Percentiles rank a stretch among this genome's conserved stretches.
phyloP scores from a whole-genome alignment of 2,797 vertebrate genomes.

The Luscinia luscinia region DNA sequence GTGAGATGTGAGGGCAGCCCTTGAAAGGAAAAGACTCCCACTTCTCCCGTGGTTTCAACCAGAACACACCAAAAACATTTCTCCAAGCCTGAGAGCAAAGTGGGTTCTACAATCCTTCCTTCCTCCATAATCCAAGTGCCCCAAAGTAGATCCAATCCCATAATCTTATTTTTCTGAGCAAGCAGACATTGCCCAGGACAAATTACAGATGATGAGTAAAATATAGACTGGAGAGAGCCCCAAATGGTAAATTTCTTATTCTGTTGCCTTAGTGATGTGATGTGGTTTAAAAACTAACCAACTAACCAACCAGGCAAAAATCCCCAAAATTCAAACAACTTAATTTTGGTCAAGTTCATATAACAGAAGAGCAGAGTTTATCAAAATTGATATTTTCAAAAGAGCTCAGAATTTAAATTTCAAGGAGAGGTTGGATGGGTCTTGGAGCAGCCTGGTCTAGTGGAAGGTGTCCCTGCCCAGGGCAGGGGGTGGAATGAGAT shows the following conservation, averaged over 20 bases:
- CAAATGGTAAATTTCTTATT: background rate
- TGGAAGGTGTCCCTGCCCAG: background rate
- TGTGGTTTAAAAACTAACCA: background rate
- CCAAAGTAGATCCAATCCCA: background rate
- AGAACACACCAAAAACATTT: background rate
- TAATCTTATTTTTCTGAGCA: background rate
- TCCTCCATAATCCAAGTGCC: background rate
- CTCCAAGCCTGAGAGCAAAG: background rate
- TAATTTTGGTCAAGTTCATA: background rate
- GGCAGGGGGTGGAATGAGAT: accelerated
- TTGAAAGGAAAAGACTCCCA: background rate
- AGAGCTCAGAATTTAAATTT: background rate
- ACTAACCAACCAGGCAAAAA: background rate
- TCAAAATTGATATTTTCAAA: background rate
- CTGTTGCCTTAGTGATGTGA: background rate
- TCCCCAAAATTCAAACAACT: background rate
- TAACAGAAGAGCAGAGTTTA: background rate
- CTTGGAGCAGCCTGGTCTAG: background rate
- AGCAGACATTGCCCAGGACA: background rate
- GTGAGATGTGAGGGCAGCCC: background rate
- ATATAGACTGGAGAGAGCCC: background rate
- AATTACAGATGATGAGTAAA: background rate
- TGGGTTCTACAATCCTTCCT: background rate
- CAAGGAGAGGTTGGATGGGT: background rate
- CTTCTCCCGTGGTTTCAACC: background rate